Evolutionary conservation across 2,888 invertebrate species (phyloP), one percentile per base, ranked within the genome.

Genomic region (Campaea margaritaria): DNA sequence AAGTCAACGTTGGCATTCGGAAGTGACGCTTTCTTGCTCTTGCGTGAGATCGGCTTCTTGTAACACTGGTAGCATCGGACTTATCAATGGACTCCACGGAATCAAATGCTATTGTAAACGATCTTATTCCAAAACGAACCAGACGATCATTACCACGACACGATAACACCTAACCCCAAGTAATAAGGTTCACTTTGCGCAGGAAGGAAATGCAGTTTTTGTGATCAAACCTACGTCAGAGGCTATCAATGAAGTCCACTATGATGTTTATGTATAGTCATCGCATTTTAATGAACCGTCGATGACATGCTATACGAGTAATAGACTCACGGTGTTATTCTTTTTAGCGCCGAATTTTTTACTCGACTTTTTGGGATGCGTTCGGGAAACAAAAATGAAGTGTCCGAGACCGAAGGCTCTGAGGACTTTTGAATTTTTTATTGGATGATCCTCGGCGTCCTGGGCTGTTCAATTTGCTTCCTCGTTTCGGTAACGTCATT

Each of bases 201-300:
- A 75, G 52, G 65, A 55, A 55, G 49, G 64, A 59, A 68, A 72
- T 75, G 67, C 65, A 68, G 83, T 88, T 91, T 89, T 91, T 89
- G 81, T 86, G 76, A 72, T 65, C 78, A 72, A 85, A 87, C 85
- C 87, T 87, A 89, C 89, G 90, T 89, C 86, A 79, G 86, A 84
- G 88, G 86, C 89, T 89, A 91, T 92, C 92, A 92, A 92, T 92
- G 92, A 91, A 92, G 91, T 89, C 88, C 89, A 90, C 86, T 89
- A 86, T 86, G 78, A 78, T 87, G 83, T 90, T 91, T 90, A 82
- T 91, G 92, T 90, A 83, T 83, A 92, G 92, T 92, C 92, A 92
- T 92, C 90, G 89, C 76, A 86, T 92, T 92, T 92, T 92, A 92
- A 92, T 92, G 92, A 92, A 91, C 86, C 87, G 81, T 85, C 90